These are phyloP conservation scores for Helobdella robusta DNA, from an alignment of 2,888 invertebrate genomes.

Conservation along the genomic window DNA sequence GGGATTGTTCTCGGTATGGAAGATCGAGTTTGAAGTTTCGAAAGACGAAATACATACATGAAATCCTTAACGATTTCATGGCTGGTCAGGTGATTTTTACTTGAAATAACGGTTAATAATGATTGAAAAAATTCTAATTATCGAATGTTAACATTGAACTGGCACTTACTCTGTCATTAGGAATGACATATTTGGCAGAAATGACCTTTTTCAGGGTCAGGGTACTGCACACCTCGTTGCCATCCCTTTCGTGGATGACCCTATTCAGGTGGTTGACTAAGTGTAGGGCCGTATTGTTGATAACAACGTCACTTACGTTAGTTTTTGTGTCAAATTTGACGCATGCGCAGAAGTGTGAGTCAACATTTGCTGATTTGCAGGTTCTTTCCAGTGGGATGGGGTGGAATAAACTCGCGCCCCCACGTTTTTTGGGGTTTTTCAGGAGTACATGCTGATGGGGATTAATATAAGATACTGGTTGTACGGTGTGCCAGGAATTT, in stretches of 20 bases:
- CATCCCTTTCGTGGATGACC: neutral
- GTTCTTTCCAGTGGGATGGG: conserved; percentile 40
- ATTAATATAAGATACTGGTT: too few species aligned
- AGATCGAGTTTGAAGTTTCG: too few species aligned
- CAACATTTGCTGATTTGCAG: conserved; percentile 38
- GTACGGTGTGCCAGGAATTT: too few species aligned
- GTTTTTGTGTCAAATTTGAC: conserved; percentile 36
- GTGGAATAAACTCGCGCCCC: conserved; percentile 41
- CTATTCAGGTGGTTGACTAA: conserved; percentile 16
- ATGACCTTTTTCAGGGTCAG: conserved; percentile 25
- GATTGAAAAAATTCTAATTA: conserved; percentile 39
- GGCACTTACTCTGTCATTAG: conserved; percentile 50
- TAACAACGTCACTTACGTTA: conserved; percentile 2
- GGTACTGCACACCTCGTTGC: conserved; percentile 22
- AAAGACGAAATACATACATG: too few species aligned
- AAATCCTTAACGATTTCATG: too few species aligned
- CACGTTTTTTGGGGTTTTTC: conserved; percentile 18
- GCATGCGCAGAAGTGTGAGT: conserved; percentile 45
- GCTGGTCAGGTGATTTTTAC: too few species aligned
- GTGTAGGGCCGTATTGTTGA: conserved; percentile 26
- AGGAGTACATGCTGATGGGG: too few species aligned
- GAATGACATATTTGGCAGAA: conserved; percentile 27
- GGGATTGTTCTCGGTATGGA: too few species aligned
- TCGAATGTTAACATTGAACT: conserved; percentile 27
- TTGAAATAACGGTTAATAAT: too few species aligned